phyloP scores from a whole-genome alignment of 2,888 invertebrate genomes.

The Crocallis elinguaria region DNA sequence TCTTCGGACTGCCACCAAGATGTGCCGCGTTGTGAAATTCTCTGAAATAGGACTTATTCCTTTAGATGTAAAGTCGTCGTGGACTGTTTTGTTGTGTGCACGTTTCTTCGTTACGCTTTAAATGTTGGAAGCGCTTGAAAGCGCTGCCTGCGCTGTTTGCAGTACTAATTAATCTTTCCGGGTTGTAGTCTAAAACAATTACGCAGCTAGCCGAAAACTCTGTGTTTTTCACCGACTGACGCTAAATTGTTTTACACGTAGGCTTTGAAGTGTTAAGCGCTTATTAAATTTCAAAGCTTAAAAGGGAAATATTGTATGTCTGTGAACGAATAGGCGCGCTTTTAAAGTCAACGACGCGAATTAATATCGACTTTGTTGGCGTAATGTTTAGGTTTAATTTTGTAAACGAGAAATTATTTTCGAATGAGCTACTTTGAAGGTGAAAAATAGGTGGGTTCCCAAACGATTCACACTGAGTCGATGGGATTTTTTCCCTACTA shows the following conservation, averaged over 20 bases:
- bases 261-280: slow-evolving; percentile 81
- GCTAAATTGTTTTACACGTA: slow-evolving; percentile 79
- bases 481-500: too few species aligned
- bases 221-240: slow-evolving; percentile 75
- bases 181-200: slow-evolving; percentile 76
- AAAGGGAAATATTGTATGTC: slow-evolving; percentile 69
- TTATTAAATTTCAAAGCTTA: slow-evolving; percentile 80
- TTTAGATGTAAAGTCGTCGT: slow-evolving; percentile 31
- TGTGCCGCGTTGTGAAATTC: slow-evolving; percentile 1
- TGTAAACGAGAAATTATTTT: neutral
- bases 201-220: slow-evolving; percentile 74
- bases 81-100: slow-evolving; percentile 28
- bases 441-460: too few species aligned
- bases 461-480: too few species aligned
- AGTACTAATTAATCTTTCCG: slow-evolving; percentile 79
- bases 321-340: slow-evolving; percentile 37
- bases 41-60: slow-evolving; percentile 24
- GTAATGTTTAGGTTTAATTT: slow-evolving; percentile 14
- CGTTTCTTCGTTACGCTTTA: slow-evolving; percentile 51
- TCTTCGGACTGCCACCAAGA: slow-evolving; percentile 26
- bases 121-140: slow-evolving; percentile 58
- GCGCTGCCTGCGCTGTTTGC: slow-evolving; percentile 70
- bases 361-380: slow-evolving; percentile 29
- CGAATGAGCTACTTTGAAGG: neutral
- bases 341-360: neutral